Base-by-base conservation (phyloP, 1,140 invertebrate species). In the Cataglyphis hispanica region DNA sequence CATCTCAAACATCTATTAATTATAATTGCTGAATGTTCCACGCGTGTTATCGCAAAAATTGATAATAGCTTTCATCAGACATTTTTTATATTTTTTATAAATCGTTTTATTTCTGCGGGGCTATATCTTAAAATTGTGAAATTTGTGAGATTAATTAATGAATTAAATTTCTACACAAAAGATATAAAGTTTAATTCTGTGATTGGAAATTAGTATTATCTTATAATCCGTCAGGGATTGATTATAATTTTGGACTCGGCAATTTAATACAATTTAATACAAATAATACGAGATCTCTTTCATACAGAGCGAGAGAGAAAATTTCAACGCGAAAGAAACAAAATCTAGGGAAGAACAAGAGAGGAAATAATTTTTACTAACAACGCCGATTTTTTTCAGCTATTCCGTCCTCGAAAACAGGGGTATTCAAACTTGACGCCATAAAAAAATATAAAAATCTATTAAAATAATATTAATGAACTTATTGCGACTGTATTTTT, bases 371-470 rank as follows among this genome's bases (percentile, higher is more conserved):
- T n/a, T 83, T 83, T 83, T 58, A 50, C 61, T 66, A 25, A 50
- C 66, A 37, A 58, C n/a, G 27, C 16, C 50, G 60, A 81, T 81
- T 84, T 84, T 84, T 84, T 56, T 60, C 58, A 60, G 70, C 43
- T 37, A 63, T 90, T 87, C 69, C 69, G 80, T 88, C 78, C 80
- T 90, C 85, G 74, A 72, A 76, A 43, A 67, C 50, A 53, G 37
- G 16, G 22, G 34, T 53, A 66, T 27, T 34, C 63, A 70, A 78
- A 72, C 27, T 46, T 37, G 27, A 27, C 19, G 19, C 19, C 7
- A 2, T 22, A 50, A 16, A 50, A 46, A 50, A 50, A 46, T 43
- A 43, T 22, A 63, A 63, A 13, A 37, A 13, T 74, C 8, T 34
- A 6, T 43, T 46, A 22, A 83, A 60, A 61, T 27, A n/a, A 63